These are phyloP conservation scores for Watsonalla cultraria DNA, from an alignment of 2,888 invertebrate species.

Conservation along the genomic window DNA sequence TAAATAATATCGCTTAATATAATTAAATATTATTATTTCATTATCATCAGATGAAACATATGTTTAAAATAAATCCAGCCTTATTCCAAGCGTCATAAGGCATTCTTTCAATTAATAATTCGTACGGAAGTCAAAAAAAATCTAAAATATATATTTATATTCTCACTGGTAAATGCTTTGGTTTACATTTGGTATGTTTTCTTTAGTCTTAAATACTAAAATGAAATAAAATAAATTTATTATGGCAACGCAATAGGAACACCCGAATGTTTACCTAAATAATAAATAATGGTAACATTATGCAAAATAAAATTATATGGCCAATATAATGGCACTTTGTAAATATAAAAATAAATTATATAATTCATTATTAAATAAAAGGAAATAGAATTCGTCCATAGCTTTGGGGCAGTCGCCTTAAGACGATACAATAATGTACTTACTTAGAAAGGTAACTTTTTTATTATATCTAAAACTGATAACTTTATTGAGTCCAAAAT, in stretches of 20 bases:
- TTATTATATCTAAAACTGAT: no score
- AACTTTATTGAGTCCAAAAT: no score
- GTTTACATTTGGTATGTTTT: conserved; percentile 27
- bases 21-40: no score
- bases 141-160: conserved; percentile 7
- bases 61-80: no score
- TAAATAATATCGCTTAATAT: no score
- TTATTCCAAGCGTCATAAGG: no score
- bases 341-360: neutral
- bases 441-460: no score
- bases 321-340: conserved; percentile 13
- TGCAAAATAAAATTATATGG: conserved; percentile 10
- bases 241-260: conserved; percentile 54
- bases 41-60: no score
- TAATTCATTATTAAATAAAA: neutral
- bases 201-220: conserved; percentile 23
- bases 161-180: conserved; percentile 35
- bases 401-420: neutral
- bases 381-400: neutral
- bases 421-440: neutral
- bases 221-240: conserved; percentile 16
- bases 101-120: no score
- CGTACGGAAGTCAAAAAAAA: neutral
- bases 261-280: conserved; percentile 6
- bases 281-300: conserved; percentile 14